Conservation (phyloP, 2,797 vertebrate genomes). For the Eurystomus glaucurus region DNA sequence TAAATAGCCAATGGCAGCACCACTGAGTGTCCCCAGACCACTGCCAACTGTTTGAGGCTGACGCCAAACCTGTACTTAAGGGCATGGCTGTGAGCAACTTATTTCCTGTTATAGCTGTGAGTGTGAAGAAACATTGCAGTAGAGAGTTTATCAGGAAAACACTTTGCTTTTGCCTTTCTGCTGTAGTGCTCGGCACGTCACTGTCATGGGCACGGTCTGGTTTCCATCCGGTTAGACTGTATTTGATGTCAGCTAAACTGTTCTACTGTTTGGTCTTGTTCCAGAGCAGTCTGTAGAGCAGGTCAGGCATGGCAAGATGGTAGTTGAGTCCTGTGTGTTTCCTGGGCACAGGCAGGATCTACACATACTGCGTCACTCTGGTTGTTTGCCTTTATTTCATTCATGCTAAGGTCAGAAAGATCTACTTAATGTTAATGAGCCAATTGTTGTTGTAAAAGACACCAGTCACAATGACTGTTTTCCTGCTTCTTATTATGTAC, state of each 20-base stretch:
- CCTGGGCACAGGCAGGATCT: background rate
- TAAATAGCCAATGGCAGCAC: background rate
- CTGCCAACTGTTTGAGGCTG: background rate
- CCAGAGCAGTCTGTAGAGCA: background rate
- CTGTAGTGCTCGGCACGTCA: background rate
- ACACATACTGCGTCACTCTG: background rate
- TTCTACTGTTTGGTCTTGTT: background rate
- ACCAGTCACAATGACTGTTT: conserved; percentile 42
- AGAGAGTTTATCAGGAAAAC: background rate
- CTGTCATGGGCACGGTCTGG: background rate
- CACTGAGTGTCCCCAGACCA: background rate
- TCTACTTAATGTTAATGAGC: conserved; percentile 66
- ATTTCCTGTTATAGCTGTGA: background rate
- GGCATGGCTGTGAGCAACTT: background rate
- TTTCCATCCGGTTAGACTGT: background rate
- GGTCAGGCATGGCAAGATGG: background rate
- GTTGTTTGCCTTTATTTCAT: background rate
- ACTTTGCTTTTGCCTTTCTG: background rate
- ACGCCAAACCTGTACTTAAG: background rate
- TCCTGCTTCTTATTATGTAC: conserved; percentile 57
- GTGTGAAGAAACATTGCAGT: background rate
- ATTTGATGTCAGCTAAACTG: background rate
- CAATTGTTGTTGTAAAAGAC: conserved; percentile 57
- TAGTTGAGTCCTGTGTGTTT: background rate
- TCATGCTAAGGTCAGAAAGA: conserved; percentile 45